These are phyloP conservation scores for Benthosema pterotum DNA, from an alignment of 2,797 vertebrate genomes.

Conservation along the genomic window DNA sequence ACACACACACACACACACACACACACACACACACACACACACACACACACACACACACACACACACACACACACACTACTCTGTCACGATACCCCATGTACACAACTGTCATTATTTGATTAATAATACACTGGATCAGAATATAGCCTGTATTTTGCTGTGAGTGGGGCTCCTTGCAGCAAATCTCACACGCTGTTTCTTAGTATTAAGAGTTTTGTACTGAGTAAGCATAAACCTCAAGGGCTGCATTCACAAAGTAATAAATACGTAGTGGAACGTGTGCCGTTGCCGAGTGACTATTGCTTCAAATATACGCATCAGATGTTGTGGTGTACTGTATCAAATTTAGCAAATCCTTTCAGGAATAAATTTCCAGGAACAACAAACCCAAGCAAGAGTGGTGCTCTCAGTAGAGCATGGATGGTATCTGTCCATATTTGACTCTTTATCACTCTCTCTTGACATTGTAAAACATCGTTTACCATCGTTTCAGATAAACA, in stretches of 20 bases:
- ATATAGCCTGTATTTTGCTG: neutral
- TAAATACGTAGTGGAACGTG: no score
- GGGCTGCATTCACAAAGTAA: neutral
- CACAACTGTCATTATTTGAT: constrained; percentile 49
- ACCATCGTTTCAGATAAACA: no score
- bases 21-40: neutral
- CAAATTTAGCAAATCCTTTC: no score
- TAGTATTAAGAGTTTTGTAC: neutral
- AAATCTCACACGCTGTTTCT: constrained; percentile 14
- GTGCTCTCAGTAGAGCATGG: no score
- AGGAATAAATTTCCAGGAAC: no score
- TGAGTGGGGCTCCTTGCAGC: constrained; percentile 8
- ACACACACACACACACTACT: constrained; percentile 4
- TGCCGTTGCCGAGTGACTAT: no score
- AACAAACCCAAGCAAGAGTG: no score
- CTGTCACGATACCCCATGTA: constrained; percentile 17
- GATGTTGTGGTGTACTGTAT: no score
- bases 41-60: neutral
- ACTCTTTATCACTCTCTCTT: no score
- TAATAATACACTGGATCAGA: constrained; percentile 40
- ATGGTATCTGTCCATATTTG: no score
- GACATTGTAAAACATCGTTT: no score
- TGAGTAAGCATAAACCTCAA: constrained; percentile 10
- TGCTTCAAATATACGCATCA: no score
- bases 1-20: constrained; percentile 8